Evolutionary conservation across 2,113 vertebrate species (phyloP).

Genomic region (Austrofundulus limnaeus): DNA sequence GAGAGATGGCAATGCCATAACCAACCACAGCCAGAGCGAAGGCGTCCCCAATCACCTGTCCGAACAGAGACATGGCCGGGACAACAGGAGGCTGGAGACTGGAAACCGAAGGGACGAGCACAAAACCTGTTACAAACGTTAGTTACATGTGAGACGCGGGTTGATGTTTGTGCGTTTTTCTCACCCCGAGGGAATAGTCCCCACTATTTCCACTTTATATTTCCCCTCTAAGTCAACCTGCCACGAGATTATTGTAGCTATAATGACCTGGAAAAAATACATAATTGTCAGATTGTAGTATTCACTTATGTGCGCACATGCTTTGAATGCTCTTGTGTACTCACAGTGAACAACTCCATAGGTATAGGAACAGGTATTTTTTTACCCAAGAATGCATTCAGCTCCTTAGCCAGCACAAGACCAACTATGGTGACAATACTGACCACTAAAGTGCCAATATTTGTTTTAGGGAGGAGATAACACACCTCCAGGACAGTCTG

Average conservation of each 20-base stretch:
- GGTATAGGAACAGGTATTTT: conserved; percentile 89
- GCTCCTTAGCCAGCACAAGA: conserved; percentile 84
- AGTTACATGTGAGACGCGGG: not conserved
- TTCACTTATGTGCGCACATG: too few species aligned
- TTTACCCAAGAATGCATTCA: conserved; percentile 80
- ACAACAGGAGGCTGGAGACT: conserved; percentile 83
- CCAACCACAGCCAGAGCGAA: conserved; percentile 92
- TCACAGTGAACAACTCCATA: conserved; percentile 89
- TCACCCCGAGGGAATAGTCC: conserved; percentile 89
- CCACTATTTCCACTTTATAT: conserved; percentile 85
- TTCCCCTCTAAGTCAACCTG: conserved; percentile 69
- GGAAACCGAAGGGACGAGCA: conserved; percentile 4
- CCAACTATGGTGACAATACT: conserved; percentile 81
- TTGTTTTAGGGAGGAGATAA: conserved; percentile 79
- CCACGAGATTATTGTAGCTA: conserved; percentile 88
- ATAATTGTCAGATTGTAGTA: not conserved
- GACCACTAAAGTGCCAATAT: conserved; percentile 84
- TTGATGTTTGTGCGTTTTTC: conserved; percentile 30
- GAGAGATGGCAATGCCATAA: conserved; percentile 91
- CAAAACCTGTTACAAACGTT: not conserved
- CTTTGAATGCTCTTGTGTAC: conserved; percentile 2
- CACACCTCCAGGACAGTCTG: conserved; percentile 87
- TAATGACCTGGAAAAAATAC: conserved; percentile 79
- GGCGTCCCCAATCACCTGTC: conserved; percentile 84
- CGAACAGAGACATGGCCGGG: conserved; percentile 76